These are phyloP conservation scores for Tyria jacobaeae DNA, from an alignment of 2,888 invertebrate genomes.

Conservation along the genomic window DNA sequence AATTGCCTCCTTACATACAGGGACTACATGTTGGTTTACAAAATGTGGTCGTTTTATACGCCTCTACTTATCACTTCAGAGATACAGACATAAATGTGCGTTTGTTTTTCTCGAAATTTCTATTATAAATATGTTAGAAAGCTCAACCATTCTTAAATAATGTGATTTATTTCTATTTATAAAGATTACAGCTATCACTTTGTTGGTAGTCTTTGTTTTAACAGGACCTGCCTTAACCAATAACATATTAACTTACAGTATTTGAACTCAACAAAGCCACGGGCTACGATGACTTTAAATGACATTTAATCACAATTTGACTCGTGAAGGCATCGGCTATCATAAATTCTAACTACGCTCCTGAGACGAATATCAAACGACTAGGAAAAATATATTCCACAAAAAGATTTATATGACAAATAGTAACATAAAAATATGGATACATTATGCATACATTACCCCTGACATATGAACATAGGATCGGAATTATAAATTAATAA, in stretches of 20 bases:
- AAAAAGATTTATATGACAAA: constrained; percentile 15
- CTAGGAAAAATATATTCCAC: constrained; percentile 10
- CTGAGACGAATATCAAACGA: constrained; percentile 15
- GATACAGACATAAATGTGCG: too few relatives aligned
- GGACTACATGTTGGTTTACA: too few relatives aligned
- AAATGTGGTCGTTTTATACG: too few relatives aligned
- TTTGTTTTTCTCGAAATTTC: too few relatives aligned
- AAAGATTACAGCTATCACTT: neutral
- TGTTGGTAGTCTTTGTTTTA: neutral
- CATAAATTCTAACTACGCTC: constrained; percentile 8
- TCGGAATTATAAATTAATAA: constrained; percentile 39
- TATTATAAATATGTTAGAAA: too few relatives aligned
- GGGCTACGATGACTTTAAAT: constrained; percentile 11
- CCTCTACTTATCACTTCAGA: too few relatives aligned
- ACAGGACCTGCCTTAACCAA: constrained; percentile 4
- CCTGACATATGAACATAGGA: constrained; percentile 27
- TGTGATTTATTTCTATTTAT: neutral
- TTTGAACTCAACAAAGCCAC: neutral
- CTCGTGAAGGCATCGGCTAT: constrained; percentile 9
- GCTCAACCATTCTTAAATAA: too few relatives aligned
- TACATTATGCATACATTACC: constrained; percentile 30
- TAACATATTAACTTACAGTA: neutral
- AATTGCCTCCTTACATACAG: too few relatives aligned
- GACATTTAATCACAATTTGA: constrained; percentile 12
- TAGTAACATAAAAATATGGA: constrained; percentile 20